Conservation (phyloP, 2,888 invertebrate species). For the Synergus laeviventris region DNA sequence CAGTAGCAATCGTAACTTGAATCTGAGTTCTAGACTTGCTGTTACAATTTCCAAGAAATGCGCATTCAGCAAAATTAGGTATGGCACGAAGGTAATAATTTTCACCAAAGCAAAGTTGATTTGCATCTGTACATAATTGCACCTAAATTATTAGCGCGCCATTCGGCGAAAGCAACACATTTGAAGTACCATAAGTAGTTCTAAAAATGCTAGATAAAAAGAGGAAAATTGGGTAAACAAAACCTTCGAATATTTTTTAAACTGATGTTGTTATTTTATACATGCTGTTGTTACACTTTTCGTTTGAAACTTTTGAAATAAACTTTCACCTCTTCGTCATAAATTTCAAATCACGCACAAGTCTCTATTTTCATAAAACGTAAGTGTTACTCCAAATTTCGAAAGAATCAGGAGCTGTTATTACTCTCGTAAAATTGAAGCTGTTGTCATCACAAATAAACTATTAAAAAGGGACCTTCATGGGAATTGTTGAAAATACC, state of each 20-base stretch:
- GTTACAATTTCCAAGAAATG: not conserved
- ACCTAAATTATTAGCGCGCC: not conserved
- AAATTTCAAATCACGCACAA: conserved; percentile 36
- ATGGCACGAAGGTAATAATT: conserved; percentile 61
- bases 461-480: not conserved
- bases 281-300: conserved; percentile 8
- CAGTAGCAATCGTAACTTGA: not conserved
- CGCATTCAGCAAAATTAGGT: conserved; percentile 44
- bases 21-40: not conserved
- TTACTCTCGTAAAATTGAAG: no score
- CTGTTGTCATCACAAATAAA: not conserved
- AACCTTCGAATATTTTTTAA: conserved; percentile 4
- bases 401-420: not conserved
- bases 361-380: conserved; percentile 20
- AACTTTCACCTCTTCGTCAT: conserved; percentile 5
- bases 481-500: conserved; percentile 15
- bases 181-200: not conserved
- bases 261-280: conserved; percentile 25
- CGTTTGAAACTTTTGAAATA: conserved; percentile 1
- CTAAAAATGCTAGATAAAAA: conserved; percentile 7
- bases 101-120: conserved; percentile 38
- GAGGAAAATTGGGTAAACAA: conserved; percentile 9
- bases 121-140: conserved; percentile 42
- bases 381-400: conserved; percentile 19
- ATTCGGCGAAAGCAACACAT: not conserved